phyloP scores from a whole-genome alignment of 2,113 vertebrate species.

The Sitta europaea region DNA sequence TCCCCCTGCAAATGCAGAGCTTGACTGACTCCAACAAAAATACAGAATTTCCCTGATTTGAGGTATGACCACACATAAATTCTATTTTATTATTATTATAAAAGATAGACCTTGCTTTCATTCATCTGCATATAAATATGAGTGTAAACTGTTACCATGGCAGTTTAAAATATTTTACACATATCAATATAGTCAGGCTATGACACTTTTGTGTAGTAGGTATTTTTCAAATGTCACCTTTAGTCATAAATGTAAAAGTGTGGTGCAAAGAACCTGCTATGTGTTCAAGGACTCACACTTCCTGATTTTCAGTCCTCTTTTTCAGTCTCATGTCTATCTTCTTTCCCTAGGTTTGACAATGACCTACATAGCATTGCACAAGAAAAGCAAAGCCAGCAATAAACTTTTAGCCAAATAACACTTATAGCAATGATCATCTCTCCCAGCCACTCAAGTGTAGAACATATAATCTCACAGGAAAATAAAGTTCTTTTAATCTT shows the following conservation, averaged over 20 bases:
- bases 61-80: not conserved
- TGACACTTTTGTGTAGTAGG: not conserved
- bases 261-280: not conserved
- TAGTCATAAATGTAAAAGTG: not conserved
- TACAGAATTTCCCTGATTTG: not conserved
- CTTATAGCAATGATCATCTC: not conserved
- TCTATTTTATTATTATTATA: not conserved
- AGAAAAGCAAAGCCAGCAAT: slow-evolving; percentile 25
- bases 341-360: not conserved
- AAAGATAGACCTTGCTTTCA: not conserved
- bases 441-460: not conserved
- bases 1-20: not conserved
- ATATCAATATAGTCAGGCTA: not conserved
- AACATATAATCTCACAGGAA: slow-evolving; percentile 20
- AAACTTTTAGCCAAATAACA: not conserved
- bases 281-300: not conserved
- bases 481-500: slow-evolving; percentile 49
- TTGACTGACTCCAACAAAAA: not conserved
- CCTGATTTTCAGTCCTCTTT: not conserved
- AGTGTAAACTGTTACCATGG: not conserved
- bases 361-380: slow-evolving; percentile 27
- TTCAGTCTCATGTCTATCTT: not conserved
- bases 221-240: not conserved
- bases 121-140: not conserved
- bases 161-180: not conserved